Percentiles rank a stretch among this genome's conserved stretches.
These are phyloP conservation scores for Acanthosepion pharaonis DNA, from an alignment of 2,888 invertebrate species.

Conservation along the genomic window DNA sequence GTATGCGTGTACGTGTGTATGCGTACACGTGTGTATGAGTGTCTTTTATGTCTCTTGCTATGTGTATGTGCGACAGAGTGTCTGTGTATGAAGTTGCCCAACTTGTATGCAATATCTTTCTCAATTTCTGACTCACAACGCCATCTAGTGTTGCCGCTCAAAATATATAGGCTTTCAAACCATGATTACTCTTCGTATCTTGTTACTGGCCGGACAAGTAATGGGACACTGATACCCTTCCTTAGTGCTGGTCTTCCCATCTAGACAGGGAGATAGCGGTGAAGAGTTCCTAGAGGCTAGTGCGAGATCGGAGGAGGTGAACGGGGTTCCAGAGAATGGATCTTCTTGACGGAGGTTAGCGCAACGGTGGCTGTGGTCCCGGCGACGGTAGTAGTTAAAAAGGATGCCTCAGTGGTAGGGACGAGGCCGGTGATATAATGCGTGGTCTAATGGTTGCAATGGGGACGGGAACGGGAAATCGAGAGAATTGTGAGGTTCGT, in stretches of 20 bases:
- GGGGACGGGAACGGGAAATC: neutral
- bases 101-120: neutral
- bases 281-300: neutral
- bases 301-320: too few relatives aligned
- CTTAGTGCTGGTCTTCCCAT: neutral
- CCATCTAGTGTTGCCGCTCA: slow-evolving; percentile 33
- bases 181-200: slow-evolving; percentile 11
- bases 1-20: neutral
- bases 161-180: slow-evolving; percentile 33
- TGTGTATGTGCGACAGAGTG: neutral
- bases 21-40: neutral
- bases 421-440: neutral
- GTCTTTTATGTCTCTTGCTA: neutral
- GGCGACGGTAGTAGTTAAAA: neutral
- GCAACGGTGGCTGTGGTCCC: neutral
- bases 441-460: neutral
- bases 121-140: neutral
- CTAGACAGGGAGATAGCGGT: neutral
- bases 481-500: neutral
- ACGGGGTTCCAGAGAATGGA: neutral
- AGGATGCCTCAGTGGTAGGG: neutral
- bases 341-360: neutral
- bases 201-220: neutral
- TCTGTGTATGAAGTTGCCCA: neutral
- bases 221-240: slow-evolving; percentile 33